Evolutionary conservation across 1,140 invertebrate genomes (phyloP), one percentile per base, ranked within the genome.

Genomic region (Pogonus chalceus): DNA sequence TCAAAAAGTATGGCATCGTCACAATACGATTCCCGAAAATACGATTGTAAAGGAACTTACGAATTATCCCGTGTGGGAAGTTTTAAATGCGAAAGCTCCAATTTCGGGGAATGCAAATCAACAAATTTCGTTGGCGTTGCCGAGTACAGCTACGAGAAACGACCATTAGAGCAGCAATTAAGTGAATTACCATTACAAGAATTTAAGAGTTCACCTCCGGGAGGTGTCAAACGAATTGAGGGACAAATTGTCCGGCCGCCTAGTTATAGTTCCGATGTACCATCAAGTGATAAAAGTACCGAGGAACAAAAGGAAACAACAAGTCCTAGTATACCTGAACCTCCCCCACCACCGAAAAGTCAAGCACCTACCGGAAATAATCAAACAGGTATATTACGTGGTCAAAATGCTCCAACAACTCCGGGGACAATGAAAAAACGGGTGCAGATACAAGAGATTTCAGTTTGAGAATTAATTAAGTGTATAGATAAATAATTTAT

Each of bases 371-470:
- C 63, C 49, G 53, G 62, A 43, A n/a, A 48, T 37, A 63, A 71
- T 56, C 78, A 72, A 58, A 72, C 72, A 2, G 82, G 82, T 0
- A 85, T 85, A 20, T 66, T 84, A 2, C 64, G 82, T 22, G 76
- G 82, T 57, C 74, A 79, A 0, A 77, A 77, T 39, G 63, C 68
- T 16, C 68, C 67, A 9, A 66, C 68, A 1, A 79, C 78, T 1
- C 78, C 80, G 0, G 83, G 81, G 35, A 80, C 83, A 49, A 81
- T 85, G 71, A 90, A 90, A 69, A 90, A 90, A 71, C 79, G 87
- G 61, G 87, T 90, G 57, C 87, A 90, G 72, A 90, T 90, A 69
- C 87, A 89, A 70, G 87, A 90, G 68, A 90, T 90, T 74, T 89
- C 87, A 39, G 87, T 89, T 69, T 90, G 79, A 84, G 67, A 66